phyloP scores from a whole-genome alignment of 2,888 invertebrate genomes.

The Tenodera sinensis region DNA sequence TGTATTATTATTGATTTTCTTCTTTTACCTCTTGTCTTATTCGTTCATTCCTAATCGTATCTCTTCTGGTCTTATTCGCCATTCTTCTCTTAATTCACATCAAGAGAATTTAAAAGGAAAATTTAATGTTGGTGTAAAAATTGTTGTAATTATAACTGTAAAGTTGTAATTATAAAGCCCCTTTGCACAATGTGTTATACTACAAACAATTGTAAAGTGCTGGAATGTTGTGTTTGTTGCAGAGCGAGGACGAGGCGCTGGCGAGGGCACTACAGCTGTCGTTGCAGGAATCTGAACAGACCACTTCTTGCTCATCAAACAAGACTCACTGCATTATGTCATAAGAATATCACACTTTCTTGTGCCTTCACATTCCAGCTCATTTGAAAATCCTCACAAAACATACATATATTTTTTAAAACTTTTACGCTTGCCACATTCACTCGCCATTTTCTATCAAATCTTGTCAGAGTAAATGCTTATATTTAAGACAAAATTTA shows the following conservation, averaged over 20 bases:
- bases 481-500: no score
- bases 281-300: slow-evolving; percentile 46
- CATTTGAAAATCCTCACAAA: neutral
- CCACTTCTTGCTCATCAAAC: neutral
- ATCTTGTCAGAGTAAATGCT: neutral
- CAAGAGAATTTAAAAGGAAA: no score
- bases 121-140: no score
- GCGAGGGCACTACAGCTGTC: slow-evolving; percentile 80
- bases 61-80: no score
- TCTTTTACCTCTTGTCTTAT: no score
- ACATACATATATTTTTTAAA: neutral
- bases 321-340: neutral
- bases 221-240: slow-evolving; percentile 26
- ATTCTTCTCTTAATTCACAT: no score
- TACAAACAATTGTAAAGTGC: no score
- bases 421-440: neutral
- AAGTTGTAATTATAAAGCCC: no score
- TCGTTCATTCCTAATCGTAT: no score
- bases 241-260: slow-evolving; percentile 87
- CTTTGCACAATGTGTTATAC: no score
- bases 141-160: no score
- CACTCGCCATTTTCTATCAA: neutral
- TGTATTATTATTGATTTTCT: no score
- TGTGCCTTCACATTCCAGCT: neutral
- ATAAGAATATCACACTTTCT: neutral